Conservation (phyloP, 2,888 invertebrate genomes). For the Drosophila cracens region DNA sequence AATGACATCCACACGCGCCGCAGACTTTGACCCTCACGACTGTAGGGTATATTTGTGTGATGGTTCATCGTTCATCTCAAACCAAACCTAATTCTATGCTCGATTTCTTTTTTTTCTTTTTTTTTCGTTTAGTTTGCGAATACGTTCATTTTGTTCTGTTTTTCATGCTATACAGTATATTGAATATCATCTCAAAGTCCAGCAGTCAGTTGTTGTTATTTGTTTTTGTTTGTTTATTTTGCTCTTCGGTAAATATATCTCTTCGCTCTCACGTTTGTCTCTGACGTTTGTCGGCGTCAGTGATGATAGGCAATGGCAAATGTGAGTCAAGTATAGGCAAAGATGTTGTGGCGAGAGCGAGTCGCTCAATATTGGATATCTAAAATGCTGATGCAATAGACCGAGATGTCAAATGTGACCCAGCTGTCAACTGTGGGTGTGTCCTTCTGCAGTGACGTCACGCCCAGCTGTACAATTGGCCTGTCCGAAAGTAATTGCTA, state of each 20-base stretch:
- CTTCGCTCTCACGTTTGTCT: conserved; percentile 17
- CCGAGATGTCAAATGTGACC: conserved; percentile 30
- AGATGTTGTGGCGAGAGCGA: conserved; percentile 18
- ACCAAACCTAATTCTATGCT: too few species aligned
- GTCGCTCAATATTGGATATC: conserved; percentile 27
- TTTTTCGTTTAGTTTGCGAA: not conserved
- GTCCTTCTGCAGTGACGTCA: conserved; percentile 38
- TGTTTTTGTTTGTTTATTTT: conserved; percentile 11
- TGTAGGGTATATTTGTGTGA: conserved; percentile 25
- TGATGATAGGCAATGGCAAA: conserved; percentile 53
- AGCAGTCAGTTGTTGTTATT: conserved; percentile 13
- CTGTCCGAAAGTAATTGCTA: conserved; percentile 15
- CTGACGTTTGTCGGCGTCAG: conserved; percentile 12
- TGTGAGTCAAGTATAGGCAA: conserved; percentile 66
- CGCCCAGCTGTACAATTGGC: conserved; percentile 18
- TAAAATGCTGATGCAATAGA: conserved; percentile 58
- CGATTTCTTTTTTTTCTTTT: not conserved
- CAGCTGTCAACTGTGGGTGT: conserved; percentile 20
- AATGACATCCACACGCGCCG: conserved; percentile 57
- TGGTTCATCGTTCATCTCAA: not conserved
- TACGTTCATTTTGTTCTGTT: not conserved
- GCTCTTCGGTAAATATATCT: conserved; percentile 4
- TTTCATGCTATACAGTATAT: not conserved
- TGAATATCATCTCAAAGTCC: conserved; percentile 33
- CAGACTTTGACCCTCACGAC: conserved; percentile 15